Evolutionary conservation across 2,797 vertebrate genomes (phyloP).

Genomic region (Bovichtus variegatus): DNA sequence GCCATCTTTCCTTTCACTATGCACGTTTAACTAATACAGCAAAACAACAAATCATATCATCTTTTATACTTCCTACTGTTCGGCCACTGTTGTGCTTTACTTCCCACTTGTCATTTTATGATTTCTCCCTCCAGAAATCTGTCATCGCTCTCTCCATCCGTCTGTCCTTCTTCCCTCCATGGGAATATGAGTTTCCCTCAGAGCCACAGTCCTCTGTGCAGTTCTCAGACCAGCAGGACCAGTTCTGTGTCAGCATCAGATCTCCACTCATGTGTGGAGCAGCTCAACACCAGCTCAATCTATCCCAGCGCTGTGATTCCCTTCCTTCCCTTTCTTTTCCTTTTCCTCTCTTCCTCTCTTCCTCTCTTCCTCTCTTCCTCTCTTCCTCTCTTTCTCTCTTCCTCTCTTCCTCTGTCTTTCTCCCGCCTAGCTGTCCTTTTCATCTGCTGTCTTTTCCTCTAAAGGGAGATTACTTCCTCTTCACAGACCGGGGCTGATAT

Average conservation of each 20-base stretch:
- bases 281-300: conserved; percentile 47
- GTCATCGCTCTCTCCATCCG: not conserved
- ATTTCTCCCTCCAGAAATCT: not conserved
- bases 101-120: not conserved
- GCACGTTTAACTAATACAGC: not conserved
- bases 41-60: not conserved
- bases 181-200: conserved; percentile 32
- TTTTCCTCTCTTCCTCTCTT: not conserved
- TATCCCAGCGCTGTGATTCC: conserved; percentile 14
- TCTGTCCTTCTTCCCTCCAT: conserved; percentile 17
- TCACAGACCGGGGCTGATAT: conserved; percentile 53
- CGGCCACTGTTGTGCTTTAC: not conserved
- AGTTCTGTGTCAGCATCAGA: conserved; percentile 64
- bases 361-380: not conserved
- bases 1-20: not conserved
- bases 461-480: conserved; percentile 51
- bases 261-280: conserved; percentile 72
- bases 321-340: too few relatives aligned
- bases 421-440: conserved; percentile 20
- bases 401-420: not conserved
- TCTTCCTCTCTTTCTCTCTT: not conserved
- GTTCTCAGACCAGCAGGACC: conserved; percentile 58
- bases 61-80: not conserved
- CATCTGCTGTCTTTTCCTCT: conserved; percentile 38
- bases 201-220: conserved; percentile 38